Percentiles rank a stretch among this genome's conserved stretches.
phyloP scores from a whole-genome alignment of 2,113 vertebrate species.

The Sceloporus undulatus region DNA sequence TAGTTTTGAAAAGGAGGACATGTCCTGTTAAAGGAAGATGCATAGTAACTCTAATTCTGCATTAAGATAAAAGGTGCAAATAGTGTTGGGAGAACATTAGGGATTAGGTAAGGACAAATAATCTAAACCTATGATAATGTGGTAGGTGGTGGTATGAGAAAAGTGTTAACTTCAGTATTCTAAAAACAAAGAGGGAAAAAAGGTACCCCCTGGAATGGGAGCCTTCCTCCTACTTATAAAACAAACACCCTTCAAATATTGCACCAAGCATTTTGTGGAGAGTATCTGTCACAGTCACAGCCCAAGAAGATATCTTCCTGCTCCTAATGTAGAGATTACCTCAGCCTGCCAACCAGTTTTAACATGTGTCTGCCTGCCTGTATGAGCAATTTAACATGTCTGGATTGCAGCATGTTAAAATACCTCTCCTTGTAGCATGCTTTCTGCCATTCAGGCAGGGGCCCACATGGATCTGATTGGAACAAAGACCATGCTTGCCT shows the following conservation, averaged over 20 bases:
- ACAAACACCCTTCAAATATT: background rate
- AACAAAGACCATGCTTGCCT: background rate
- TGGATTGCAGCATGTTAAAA: slow-evolving; percentile 30
- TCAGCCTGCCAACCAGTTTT: slow-evolving; percentile 27
- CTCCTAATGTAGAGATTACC: slow-evolving; percentile 23
- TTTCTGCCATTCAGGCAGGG: background rate
- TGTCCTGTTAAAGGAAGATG: no score
- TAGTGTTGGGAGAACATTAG: background rate
- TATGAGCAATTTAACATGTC: slow-evolving; percentile 35
- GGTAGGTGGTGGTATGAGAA: no score
- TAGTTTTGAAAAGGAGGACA: no score
- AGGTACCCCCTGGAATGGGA: no score
- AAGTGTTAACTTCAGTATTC: no score
- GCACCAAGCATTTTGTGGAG: background rate
- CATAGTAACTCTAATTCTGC: no score
- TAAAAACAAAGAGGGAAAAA: background rate
- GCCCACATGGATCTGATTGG: background rate
- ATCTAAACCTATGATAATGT: background rate
- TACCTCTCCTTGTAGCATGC: background rate
- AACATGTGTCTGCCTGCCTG: slow-evolving; percentile 37
- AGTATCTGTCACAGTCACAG: background rate
- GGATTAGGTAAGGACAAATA: background rate
- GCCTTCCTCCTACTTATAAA: background rate
- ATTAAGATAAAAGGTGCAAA: background rate
- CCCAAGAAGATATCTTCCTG: background rate